Conservation (phyloP, 2,888 invertebrate species). For the Drosophila meridiana region DNA sequence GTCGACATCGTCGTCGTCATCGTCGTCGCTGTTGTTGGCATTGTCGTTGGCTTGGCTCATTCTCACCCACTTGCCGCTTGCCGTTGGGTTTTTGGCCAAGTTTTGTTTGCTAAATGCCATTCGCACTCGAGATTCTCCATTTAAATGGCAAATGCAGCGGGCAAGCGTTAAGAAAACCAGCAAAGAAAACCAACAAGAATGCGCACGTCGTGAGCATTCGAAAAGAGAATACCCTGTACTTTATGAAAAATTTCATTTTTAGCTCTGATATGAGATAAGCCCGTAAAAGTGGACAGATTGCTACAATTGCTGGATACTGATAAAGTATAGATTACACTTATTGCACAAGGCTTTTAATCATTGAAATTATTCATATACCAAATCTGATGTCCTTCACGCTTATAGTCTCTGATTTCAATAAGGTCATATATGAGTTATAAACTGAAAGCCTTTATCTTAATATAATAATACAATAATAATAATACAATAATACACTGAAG, state of each 20-base stretch:
- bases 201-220: background rate
- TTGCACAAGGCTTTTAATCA: too few species aligned
- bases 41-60: slow-evolving; percentile 53
- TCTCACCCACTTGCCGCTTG: slow-evolving; percentile 67
- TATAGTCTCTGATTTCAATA: background rate
- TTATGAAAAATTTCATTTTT: too few species aligned
- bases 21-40: background rate
- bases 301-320: background rate
- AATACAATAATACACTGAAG: too few species aligned
- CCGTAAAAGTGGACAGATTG: background rate
- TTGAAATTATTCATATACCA: too few species aligned
- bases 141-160: slow-evolving; percentile 69
- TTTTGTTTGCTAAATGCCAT: slow-evolving; percentile 74
- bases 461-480: too few species aligned
- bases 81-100: slow-evolving; percentile 61
- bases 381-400: too few species aligned
- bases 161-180: slow-evolving; percentile 22
- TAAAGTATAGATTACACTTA: background rate
- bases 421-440: background rate
- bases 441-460: too few species aligned
- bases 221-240: background rate
- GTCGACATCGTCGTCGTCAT: background rate
- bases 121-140: slow-evolving; percentile 66
- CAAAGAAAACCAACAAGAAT: background rate
- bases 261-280: background rate